Evolutionary conservation across 2,113 vertebrate genomes (phyloP), one percentile per base, ranked within the genome.

Genomic region (Bos taurus): DNA sequence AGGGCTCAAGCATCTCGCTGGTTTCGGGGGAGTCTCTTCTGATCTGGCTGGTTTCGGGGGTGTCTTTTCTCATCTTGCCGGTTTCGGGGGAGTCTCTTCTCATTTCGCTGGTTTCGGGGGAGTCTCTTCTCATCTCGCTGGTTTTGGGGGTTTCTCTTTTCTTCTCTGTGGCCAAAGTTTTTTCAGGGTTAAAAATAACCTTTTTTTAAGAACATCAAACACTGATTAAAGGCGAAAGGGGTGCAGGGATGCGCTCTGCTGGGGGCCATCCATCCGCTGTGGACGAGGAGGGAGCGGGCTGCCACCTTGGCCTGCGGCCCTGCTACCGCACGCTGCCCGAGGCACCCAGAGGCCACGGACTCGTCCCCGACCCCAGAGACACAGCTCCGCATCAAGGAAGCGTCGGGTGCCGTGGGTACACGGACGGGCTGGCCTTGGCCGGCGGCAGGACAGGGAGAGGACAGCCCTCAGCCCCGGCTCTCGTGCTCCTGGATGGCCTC

Each of bases 361-460:
- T 71, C 13, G 0, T 23, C 14, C 71, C 28, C 1, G 0, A 74
- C 28, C 17, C 13, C 5, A 0, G 46, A 33, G 28, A 48, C 21
- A 28, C 2, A 7, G 6, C 2, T 33, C 52, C 1, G 43, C 5
- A 1, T 40, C 5, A 0, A 6, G 28, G 54, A 28, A 52, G 82
- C 11, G 2, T 3, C 0, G 1, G 67, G 50, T 2, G 21, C 46
- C 2, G 0, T 6, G 25, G 71, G 78, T 26, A 57, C 30, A 48
- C 6, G 19, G 80, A 64, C 0, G 2, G 15, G 54, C 26, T 4
- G 0, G 19, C 17, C 28, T 48, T 62, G 40, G 77, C n/a, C 0
- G 14, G 59, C 23, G 93, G 52, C 67, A 36, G 33, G n/a, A 10
- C 10, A 8, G 33, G 74, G 28, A 57, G 74, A 86, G 43, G 30